These are phyloP conservation scores for Amphiprion percula DNA, from an alignment of 2,113 vertebrate genomes.

Conservation along the genomic window DNA sequence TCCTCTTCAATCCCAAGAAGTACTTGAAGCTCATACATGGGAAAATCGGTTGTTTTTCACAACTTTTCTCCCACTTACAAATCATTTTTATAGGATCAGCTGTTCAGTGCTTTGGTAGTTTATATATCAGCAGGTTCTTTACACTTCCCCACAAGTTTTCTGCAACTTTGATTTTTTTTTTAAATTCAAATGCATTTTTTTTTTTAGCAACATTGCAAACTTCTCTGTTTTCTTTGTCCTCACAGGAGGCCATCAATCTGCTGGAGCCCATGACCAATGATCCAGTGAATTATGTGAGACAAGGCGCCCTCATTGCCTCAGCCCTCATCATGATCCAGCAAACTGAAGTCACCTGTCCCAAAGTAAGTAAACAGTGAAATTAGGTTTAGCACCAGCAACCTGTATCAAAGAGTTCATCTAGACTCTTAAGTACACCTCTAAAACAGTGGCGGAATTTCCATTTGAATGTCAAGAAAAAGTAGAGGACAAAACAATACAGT, in stretches of 20 bases:
- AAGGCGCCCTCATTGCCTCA: constrained; percentile 96
- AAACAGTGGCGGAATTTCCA: constrained; percentile 7
- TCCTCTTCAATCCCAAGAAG: too few relatives aligned
- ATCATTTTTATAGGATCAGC: too few relatives aligned
- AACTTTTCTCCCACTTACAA: too few relatives aligned
- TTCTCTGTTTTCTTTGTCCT: constrained; percentile 13
- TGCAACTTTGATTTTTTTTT: not conserved
- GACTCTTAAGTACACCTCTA: not conserved
- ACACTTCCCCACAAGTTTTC: too few relatives aligned
- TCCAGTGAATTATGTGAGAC: constrained; percentile 97
- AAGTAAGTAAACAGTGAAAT: constrained; percentile 83
- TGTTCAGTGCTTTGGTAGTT: too few relatives aligned
- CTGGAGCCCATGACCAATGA: constrained; percentile 99
- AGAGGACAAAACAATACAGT: not conserved
- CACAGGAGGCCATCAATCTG: constrained; percentile 98
- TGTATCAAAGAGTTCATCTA: not conserved
- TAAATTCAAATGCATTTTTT: not conserved
- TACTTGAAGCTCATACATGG: too few relatives aligned
- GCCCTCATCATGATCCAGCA: constrained; percentile 99
- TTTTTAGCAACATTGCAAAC: not conserved
- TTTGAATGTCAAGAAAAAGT: not conserved
- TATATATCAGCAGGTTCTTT: too few relatives aligned
- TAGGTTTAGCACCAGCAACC: not conserved
- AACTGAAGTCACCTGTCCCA: constrained; percentile 97
- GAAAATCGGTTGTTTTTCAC: too few relatives aligned